Percentiles rank a stretch among this genome's conserved stretches.
Conservation (phyloP, 2,113 vertebrate species). For the Ictalurus punctatus region DNA sequence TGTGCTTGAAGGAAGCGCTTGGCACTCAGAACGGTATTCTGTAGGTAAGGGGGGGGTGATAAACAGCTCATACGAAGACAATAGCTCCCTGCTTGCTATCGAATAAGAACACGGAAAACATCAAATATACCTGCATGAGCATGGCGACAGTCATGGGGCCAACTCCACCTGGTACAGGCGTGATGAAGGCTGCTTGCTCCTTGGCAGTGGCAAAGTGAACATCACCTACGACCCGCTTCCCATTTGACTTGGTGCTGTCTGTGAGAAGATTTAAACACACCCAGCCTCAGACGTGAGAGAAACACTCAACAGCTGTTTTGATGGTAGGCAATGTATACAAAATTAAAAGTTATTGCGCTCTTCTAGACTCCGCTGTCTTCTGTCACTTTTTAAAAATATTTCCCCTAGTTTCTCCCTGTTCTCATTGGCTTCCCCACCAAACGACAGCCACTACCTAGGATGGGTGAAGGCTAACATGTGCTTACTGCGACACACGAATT, state of each 20-base stretch:
- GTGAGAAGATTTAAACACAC: constrained; percentile 49
- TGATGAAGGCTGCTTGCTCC: constrained; percentile 88
- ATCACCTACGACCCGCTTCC: constrained; percentile 90
- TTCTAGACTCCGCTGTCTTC: neutral
- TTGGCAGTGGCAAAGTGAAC: constrained; percentile 84
- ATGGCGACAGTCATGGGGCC: constrained; percentile 99
- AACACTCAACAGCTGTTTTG: neutral
- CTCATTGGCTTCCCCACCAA: neutral
- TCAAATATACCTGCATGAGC: constrained; percentile 87
- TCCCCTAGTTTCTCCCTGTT: neutral
- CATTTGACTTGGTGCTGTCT: constrained; percentile 86
- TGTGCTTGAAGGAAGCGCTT: constrained; percentile 82
- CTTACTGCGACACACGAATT: neutral
- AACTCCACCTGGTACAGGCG: constrained; percentile 94
- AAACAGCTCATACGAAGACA: neutral
- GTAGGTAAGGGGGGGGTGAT: constrained; percentile 27
- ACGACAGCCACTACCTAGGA: neutral
- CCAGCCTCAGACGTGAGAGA: neutral
- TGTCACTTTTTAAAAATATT: neutral
- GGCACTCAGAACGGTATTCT: constrained; percentile 95
- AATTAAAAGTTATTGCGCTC: neutral
- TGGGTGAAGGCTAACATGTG: neutral
- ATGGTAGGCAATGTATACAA: neutral
- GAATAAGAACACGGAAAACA: neutral
- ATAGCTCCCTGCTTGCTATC: neutral